Conservation (phyloP, 2,888 invertebrate genomes). For the Ophraella communa region DNA sequence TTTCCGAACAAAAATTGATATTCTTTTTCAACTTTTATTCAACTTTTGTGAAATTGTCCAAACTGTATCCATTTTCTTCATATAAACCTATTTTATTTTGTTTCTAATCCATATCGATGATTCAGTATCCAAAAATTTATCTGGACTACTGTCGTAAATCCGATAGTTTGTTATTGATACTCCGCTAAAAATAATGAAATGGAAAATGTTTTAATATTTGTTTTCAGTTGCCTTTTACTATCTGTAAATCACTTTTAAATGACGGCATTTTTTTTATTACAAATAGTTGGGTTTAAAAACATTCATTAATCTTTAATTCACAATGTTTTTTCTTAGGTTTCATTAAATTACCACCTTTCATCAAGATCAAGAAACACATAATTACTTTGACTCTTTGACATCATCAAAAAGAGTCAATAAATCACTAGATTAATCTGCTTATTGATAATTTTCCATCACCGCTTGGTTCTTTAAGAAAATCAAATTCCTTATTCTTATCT, state of each 20-base stretch:
- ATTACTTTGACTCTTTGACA: no score
- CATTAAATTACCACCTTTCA: no score
- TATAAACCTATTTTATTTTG: not conserved
- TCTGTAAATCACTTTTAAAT: not conserved
- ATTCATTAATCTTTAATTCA: no score
- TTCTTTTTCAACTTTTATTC: no score
- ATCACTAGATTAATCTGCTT: no score
- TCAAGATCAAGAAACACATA: no score
- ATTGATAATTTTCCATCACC: no score
- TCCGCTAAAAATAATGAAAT: slow-evolving; percentile 16
- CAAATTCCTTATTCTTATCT: no score
- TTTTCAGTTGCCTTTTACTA: slow-evolving; percentile 11
- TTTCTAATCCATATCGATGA: not conserved
- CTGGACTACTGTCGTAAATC: not conserved
- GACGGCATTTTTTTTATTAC: slow-evolving; percentile 3
- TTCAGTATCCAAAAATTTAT: not conserved
- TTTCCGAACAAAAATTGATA: not conserved
- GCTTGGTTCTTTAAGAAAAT: no score
- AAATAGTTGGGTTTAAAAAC: not conserved
- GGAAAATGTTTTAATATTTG: slow-evolving; percentile 14
- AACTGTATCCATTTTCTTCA: not conserved
- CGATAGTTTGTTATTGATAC: slow-evolving; percentile 18
- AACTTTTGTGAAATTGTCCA: not conserved
- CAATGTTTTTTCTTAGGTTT: no score
- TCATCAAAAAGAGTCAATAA: no score